Percentiles rank a stretch among this genome's conserved stretches.
These are phyloP conservation scores for Pogonomyrmex barbatus DNA, from an alignment of 1,140 invertebrate genomes.

Conservation along the genomic window DNA sequence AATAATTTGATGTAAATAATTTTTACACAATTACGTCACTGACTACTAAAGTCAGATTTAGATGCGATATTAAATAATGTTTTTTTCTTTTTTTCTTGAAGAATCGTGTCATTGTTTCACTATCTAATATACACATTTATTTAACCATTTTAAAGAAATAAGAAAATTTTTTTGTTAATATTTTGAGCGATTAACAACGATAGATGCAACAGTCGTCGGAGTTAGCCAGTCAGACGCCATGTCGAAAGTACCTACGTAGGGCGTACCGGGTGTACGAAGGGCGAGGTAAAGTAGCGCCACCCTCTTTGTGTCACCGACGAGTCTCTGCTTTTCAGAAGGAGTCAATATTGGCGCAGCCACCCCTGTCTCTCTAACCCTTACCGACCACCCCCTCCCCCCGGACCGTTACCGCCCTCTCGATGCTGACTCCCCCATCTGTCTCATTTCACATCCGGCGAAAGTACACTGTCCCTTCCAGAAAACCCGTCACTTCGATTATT, in stretches of 20 bases:
- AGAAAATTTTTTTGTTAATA: background rate
- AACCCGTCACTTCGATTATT: slow-evolving; percentile 65
- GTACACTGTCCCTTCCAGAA: slow-evolving; percentile 64
- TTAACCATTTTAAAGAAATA: background rate
- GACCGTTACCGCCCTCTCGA: slow-evolving; percentile 34
- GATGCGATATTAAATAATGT: background rate
- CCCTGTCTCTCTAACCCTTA: slow-evolving; percentile 74
- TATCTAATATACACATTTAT: background rate
- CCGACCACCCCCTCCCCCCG: slow-evolving; percentile 50
- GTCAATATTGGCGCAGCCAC: slow-evolving; percentile 82
- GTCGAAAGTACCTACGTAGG: slow-evolving; percentile 48
- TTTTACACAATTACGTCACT: background rate
- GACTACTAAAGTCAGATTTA: background rate
- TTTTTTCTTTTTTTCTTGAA: background rate
- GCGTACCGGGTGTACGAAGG: slow-evolving; percentile 58
- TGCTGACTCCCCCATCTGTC: slow-evolving; percentile 55
- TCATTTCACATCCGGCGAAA: slow-evolving; percentile 65
- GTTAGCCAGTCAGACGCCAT: slow-evolving; percentile 52
- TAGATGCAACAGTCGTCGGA: slow-evolving; percentile 18
- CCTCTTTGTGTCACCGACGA: slow-evolving; percentile 67
- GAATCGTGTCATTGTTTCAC: background rate
- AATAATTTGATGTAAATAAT: background rate
- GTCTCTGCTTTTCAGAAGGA: slow-evolving; percentile 73
- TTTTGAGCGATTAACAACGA: slow-evolving; percentile 31
- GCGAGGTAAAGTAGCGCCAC: slow-evolving; percentile 74